Evolutionary conservation across 2,888 invertebrate species (phyloP).

Genomic region (Diloba caeruleocephala): DNA sequence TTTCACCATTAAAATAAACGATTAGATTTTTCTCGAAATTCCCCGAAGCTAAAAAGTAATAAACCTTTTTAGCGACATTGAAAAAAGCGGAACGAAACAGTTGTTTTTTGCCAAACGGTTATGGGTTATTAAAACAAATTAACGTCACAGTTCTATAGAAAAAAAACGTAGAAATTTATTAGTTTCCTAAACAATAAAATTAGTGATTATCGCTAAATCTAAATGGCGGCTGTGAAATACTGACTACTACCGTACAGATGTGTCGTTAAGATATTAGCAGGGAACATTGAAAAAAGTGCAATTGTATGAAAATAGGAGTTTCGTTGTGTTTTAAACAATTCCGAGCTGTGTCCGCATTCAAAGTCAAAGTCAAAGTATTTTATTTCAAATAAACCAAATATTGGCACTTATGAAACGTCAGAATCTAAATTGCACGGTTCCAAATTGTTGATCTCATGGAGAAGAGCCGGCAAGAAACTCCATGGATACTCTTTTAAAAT

Average conservation of each 20-base stretch:
- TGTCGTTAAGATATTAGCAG: constrained; percentile 68
- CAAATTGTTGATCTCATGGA: too few species aligned
- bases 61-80: constrained; percentile 73
- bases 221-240: constrained; percentile 73
- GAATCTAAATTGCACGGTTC: too few species aligned
- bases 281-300: constrained; percentile 30
- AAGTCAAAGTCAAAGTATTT: too few species aligned
- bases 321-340: too few species aligned
- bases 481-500: too few species aligned
- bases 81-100: constrained; percentile 73
- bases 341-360: too few species aligned
- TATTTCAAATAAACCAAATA: too few species aligned
- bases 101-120: constrained; percentile 80
- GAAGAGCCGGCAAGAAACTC: too few species aligned
- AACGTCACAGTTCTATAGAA: constrained; percentile 56
- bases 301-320: background rate
- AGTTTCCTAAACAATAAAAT: constrained; percentile 84
- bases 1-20: constrained; percentile 20
- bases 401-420: too few species aligned
- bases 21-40: constrained; percentile 24
- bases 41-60: constrained; percentile 57
- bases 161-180: constrained; percentile 81
- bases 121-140: constrained; percentile 87
- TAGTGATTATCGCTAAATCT: constrained; percentile 78
- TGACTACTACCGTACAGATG: constrained; percentile 64